These are phyloP conservation scores for Antheraea mylitta DNA, from an alignment of 1,140 invertebrate species.

Conservation along the genomic window DNA sequence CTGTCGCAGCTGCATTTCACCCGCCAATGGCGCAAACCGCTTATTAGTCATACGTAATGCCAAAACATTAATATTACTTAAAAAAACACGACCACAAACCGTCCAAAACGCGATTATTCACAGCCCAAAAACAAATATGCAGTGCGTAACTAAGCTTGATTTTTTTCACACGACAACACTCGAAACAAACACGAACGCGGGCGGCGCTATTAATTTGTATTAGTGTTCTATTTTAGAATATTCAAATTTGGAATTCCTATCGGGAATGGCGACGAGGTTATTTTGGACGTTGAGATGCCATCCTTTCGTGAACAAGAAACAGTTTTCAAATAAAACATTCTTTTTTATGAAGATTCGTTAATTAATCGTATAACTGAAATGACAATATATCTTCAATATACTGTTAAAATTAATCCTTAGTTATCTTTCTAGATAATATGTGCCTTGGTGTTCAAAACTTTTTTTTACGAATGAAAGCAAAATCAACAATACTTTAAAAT, in stretches of 20 bases:
- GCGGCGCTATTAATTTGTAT: slow-evolving; percentile 43
- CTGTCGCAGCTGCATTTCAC: slow-evolving; percentile 51
- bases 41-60: slow-evolving; percentile 58
- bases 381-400: too few relatives aligned
- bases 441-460: too few relatives aligned
- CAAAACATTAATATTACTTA: slow-evolving; percentile 69
- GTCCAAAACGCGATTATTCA: slow-evolving; percentile 71
- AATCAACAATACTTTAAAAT: too few relatives aligned
- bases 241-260: slow-evolving; percentile 16
- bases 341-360: too few relatives aligned
- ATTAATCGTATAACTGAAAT: too few relatives aligned
- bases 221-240: slow-evolving; percentile 59
- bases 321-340: not conserved
- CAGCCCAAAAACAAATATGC: slow-evolving; percentile 28
- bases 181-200: slow-evolving; percentile 6
- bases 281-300: not conserved
- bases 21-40: slow-evolving; percentile 1
- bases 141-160: not conserved
- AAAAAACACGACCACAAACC: slow-evolving; percentile 64
- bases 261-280: slow-evolving; percentile 3
- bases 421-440: too few relatives aligned
- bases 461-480: too few relatives aligned
- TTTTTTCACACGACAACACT: not conserved
- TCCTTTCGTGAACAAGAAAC: not conserved
- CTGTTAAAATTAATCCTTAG: too few relatives aligned